Evolutionary conservation across 1,140 invertebrate genomes (phyloP), one percentile per base, ranked within the genome.

Genomic region (Pogonomyrmex californicus): DNA sequence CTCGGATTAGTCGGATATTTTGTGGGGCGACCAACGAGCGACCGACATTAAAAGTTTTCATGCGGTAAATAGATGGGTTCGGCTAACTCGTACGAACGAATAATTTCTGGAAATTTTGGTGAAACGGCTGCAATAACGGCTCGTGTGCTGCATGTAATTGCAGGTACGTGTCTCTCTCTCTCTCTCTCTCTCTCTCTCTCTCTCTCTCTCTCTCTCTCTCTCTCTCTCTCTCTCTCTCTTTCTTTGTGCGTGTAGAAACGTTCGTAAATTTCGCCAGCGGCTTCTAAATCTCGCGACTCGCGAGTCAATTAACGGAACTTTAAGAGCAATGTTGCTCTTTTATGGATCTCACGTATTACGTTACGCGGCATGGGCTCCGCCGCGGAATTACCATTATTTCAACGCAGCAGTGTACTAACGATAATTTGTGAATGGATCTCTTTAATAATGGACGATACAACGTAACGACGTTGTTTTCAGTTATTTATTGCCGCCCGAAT

Each of bases 231-330:
- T n/a, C n/a, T n/a, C n/a, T n/a, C n/a, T n/a, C n/a, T 73, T 5
- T 60, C 23, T 73, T 23, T 47, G 12, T 4, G 54, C 10, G 79
- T 10, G 30, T 23, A 54, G 79, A n/a, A 73, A 83, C 75, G 68
- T 60, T 49, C 68, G 23, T 75, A 73, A 38, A 83, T 60, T 75
- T 73, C 30, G 17, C 17, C n/a, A 12, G 54, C n/a, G 68, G 56
- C 68, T 83, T 60, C n/a, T 83, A 75, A 83, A 83, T 83, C 41
- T 12, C n/a, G 33, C 10, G 10, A 83, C 41, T 82, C 41, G 30
- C 54, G 68, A 73, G 79, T 83, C 54, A 73, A 83, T 83, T 83
- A 83, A 83, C 70, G 17, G 68, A 83, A 83, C 30, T 83, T 75
- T 82, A 73, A 82, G 79, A 73, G 79, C 68, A 56, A 68, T 81